A percentile compares a stretch with the other conserved stretches of the same genome.
Conservation (phyloP, 2,113 vertebrate genomes). For the Brevimyrus niger region DNA sequence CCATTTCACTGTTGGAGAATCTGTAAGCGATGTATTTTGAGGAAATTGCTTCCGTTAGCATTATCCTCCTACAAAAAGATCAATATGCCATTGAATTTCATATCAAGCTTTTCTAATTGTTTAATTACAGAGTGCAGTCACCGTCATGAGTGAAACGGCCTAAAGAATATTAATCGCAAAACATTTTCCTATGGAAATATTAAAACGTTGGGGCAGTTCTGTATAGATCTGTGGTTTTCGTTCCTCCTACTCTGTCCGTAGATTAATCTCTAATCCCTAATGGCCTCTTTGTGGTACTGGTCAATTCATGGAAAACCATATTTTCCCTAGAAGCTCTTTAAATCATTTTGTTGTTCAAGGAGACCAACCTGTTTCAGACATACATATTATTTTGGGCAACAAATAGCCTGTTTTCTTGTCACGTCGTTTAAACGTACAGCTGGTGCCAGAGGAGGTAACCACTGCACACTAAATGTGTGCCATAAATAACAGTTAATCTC, state of each 20-base stretch:
- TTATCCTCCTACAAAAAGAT: neutral
- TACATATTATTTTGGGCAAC: neutral
- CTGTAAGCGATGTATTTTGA: neutral
- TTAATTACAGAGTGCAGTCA: constrained; percentile 11
- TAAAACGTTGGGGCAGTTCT: neutral
- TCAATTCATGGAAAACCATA: neutral
- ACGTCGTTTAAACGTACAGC: neutral
- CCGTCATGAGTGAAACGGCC: neutral
- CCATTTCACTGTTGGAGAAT: neutral
- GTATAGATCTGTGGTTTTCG: neutral
- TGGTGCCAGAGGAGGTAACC: neutral
- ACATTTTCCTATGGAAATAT: neutral
- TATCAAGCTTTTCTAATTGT: constrained; percentile 7
- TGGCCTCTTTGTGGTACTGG: neutral
- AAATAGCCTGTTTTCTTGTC: neutral
- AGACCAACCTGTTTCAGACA: neutral
- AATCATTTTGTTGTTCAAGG: neutral
- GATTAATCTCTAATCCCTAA: neutral
- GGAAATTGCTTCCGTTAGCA: neutral
- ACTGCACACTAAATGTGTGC: neutral
- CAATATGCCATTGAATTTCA: neutral
- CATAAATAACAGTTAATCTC: neutral
- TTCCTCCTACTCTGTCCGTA: neutral
- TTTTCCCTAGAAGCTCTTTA: neutral
- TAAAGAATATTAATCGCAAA: neutral